phyloP scores from a whole-genome alignment of 2,113 vertebrate species.

The Xenus cinereus region DNA sequence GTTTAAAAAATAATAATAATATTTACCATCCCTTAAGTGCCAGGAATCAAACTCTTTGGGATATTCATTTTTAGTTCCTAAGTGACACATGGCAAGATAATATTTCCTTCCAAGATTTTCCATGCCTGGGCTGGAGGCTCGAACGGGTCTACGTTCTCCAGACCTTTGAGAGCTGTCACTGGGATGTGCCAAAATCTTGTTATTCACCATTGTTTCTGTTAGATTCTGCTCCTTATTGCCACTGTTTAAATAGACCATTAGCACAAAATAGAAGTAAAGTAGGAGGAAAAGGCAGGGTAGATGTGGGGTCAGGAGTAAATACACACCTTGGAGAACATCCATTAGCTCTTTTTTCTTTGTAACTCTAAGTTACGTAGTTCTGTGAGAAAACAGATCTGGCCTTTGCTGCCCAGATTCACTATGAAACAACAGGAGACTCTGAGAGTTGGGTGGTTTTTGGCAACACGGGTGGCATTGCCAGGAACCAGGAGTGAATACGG shows the following conservation, averaged over 20 bases:
- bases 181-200: background rate
- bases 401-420: background rate
- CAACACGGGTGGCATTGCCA: background rate
- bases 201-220: background rate
- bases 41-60: slow-evolving; percentile 30
- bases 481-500: background rate
- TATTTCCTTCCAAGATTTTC: slow-evolving; percentile 7
- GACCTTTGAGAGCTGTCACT: background rate
- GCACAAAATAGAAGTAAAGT: background rate
- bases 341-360: background rate
- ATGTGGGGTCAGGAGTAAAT: background rate
- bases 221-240: background rate
- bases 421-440: background rate
- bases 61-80: slow-evolving; percentile 52
- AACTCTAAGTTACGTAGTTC: background rate
- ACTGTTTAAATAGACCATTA: background rate
- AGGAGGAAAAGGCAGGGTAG: background rate
- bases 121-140: background rate
- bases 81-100: slow-evolving; percentile 26
- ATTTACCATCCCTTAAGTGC: slow-evolving; percentile 24
- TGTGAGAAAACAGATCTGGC: background rate
- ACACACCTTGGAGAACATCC: background rate
- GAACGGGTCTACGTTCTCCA: background rate
- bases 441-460: background rate
- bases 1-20: slow-evolving; percentile 56